phyloP scores from a whole-genome alignment of 2,113 vertebrate genomes.

The Gobiocypris rarus region DNA sequence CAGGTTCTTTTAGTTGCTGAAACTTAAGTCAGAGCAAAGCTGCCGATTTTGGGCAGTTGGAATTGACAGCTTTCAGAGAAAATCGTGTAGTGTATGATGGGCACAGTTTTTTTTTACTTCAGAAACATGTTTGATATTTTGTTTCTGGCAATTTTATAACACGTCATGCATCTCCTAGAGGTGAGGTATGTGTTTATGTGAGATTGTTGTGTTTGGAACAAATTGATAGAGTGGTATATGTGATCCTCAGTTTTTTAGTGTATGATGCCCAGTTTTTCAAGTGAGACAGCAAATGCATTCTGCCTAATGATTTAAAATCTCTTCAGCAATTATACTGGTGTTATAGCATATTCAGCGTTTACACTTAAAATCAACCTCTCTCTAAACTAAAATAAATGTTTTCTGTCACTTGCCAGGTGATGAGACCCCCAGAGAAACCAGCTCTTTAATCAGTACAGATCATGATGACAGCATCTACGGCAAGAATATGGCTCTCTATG shows the following conservation, averaged over 20 bases:
- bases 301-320: too few relatives aligned
- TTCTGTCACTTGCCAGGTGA: conserved; percentile 73
- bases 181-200: not conserved
- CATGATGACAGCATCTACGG: conserved; percentile 80
- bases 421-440: conserved; percentile 77
- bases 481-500: conserved; percentile 95
- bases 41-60: too few relatives aligned
- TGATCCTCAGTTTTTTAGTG: not conserved
- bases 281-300: too few relatives aligned
- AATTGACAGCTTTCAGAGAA: too few relatives aligned
- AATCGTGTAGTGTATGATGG: too few relatives aligned
- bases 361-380: not conserved
- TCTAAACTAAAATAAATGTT: not conserved
- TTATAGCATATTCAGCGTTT: not conserved
- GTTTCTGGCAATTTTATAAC: not conserved
- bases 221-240: not conserved
- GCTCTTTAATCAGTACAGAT: conserved; percentile 79
- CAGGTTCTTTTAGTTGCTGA: not conserved
- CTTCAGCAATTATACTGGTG: too few relatives aligned
- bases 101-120: too few relatives aligned
- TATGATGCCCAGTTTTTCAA: not conserved
- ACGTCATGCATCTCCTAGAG: not conserved
- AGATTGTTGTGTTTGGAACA: not conserved
- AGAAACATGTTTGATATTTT: not conserved
- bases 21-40: not conserved